Percentiles rank a stretch among this genome's conserved stretches.
phyloP scores from a whole-genome alignment of 2,113 vertebrate genomes.

The Pseudopipra pipra region DNA sequence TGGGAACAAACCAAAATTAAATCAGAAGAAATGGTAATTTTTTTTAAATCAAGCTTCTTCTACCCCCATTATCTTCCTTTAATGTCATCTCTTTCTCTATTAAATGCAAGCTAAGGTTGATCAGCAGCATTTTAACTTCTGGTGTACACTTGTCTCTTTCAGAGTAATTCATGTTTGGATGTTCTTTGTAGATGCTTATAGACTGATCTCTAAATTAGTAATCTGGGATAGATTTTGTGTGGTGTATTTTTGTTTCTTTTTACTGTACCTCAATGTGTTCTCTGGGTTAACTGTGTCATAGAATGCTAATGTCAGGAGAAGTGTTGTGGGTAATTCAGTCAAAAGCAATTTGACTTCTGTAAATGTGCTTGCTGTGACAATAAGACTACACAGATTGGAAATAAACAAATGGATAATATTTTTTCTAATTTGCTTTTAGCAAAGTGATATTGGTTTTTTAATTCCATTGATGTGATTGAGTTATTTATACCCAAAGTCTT shows the following conservation, averaged over 20 bases:
- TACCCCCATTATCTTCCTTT: not conserved
- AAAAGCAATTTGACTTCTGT: not conserved
- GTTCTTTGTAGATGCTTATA: not conserved
- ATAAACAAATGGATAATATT: not conserved
- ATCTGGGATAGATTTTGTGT: not conserved
- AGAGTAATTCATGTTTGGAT: not conserved
- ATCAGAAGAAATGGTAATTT: conserved; percentile 85
- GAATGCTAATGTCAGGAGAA: not conserved
- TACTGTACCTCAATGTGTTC: not conserved
- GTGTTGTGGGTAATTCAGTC: not conserved
- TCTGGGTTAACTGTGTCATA: not conserved
- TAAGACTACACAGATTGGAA: not conserved
- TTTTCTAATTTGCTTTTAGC: not conserved
- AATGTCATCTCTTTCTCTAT: not conserved
- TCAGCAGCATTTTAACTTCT: not conserved
- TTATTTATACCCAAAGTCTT: not conserved
- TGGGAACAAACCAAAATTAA: conserved; percentile 84
- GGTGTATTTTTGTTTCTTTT: not conserved
- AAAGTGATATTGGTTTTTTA: not conserved
- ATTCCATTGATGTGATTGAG: not conserved
- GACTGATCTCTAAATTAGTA: not conserved
- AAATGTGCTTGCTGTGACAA: not conserved
- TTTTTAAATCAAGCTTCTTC: not conserved
- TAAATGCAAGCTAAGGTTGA: not conserved
- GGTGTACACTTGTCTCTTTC: not conserved